Conservation (phyloP, 2,888 invertebrate species). For the Ectemnius cavifrons region DNA sequence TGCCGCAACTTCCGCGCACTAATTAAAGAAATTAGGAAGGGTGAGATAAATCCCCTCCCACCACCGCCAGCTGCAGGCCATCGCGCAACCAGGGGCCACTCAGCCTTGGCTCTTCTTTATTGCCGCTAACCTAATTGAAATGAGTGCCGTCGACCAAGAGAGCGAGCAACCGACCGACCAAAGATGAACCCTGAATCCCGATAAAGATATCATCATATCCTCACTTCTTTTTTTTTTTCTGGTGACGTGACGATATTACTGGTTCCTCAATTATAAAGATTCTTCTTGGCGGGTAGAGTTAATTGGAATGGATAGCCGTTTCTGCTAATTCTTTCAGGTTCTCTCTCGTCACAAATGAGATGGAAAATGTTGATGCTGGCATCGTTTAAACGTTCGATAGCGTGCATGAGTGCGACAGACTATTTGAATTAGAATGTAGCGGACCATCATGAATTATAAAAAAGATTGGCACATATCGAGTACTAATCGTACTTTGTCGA, state of each 20-base stretch:
- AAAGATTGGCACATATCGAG: no score
- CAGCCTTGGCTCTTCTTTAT: conserved; percentile 47
- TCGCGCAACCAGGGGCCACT: conserved; percentile 20
- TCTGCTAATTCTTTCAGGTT: conserved; percentile 43
- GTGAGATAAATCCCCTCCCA: conserved; percentile 50
- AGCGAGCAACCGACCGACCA: conserved; percentile 31
- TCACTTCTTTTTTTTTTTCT: conserved; percentile 10
- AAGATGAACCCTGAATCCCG: conserved; percentile 34
- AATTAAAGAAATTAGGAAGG: conserved; percentile 63
- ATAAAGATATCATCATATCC: conserved; percentile 23
- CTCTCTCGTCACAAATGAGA: background rate
- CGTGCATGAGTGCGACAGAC: no score
- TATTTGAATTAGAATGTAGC: no score
- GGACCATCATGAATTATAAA: background rate
- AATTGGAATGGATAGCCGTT: conserved; percentile 39
- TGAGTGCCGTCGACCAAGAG: conserved; percentile 48
- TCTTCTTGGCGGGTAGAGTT: conserved; percentile 35
- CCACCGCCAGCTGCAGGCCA: conserved; percentile 1
- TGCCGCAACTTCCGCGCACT: conserved; percentile 59
- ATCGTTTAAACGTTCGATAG: no score
- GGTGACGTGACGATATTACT: conserved; percentile 16
- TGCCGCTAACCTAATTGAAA: conserved; percentile 57
- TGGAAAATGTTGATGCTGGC: no score
- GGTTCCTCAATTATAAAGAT: conserved; percentile 46
- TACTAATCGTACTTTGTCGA: conserved; percentile 25